Percentiles rank a stretch among this genome's conserved stretches.
Evolutionary conservation across 2,113 vertebrate species (phyloP).

Genomic region (Thunnus maccoyii): DNA sequence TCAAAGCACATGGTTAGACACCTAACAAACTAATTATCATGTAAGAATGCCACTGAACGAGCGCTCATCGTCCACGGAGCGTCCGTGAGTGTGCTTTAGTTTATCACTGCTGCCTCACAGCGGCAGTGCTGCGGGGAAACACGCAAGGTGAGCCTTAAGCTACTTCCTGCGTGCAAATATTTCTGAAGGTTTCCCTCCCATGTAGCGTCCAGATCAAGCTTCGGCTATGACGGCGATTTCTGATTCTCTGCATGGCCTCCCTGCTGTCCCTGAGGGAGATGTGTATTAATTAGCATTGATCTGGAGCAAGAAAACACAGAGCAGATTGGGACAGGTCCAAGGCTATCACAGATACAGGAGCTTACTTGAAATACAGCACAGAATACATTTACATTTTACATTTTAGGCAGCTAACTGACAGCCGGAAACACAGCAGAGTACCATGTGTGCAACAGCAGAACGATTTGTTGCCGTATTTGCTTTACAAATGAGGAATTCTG

Average conservation of each 20-base stretch:
- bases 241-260: conserved; percentile 63
- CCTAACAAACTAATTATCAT: conserved; percentile 29
- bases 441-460: neutral
- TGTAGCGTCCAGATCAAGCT: conserved; percentile 18
- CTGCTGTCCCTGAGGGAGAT: conserved; percentile 55
- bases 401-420: conserved; percentile 28
- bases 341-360: conserved; percentile 49
- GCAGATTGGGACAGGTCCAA: conserved; percentile 70
- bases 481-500: neutral
- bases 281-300: conserved; percentile 82
- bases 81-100: neutral
- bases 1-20: conserved; percentile 29
- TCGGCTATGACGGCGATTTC: conserved; percentile 47
- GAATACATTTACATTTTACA: conserved; percentile 45
- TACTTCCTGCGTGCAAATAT: conserved; percentile 29
- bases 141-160: neutral
- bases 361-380: conserved; percentile 55
- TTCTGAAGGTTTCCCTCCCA: conserved; percentile 20
- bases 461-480: neutral
- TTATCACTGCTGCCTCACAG: neutral
- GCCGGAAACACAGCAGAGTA: neutral
- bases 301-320: conserved; percentile 69
- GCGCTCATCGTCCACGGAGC: conserved; percentile 17
- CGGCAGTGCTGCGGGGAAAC: conserved; percentile 13
- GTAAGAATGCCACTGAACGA: conserved; percentile 11